These are phyloP conservation scores for Helicoverpa zea DNA, from an alignment of 1,140 invertebrate genomes.

Conservation along the genomic window DNA sequence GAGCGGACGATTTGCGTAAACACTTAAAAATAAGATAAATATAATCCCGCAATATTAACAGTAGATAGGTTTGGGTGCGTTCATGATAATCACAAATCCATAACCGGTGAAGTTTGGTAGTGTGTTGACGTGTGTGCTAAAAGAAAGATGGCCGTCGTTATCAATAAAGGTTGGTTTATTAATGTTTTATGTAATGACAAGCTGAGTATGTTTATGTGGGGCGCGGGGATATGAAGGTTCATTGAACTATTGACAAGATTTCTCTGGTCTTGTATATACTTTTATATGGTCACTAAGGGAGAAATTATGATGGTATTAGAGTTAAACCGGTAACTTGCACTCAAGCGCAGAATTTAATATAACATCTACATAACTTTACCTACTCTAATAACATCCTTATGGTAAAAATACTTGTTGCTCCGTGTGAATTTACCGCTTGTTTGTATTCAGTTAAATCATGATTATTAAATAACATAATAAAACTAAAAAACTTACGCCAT, in stretches of 20 bases:
- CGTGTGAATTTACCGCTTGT: too few species aligned
- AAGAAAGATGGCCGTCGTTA: constrained; percentile 87
- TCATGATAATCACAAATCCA: background rate
- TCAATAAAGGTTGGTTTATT: constrained; percentile 60
- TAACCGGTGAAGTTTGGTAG: background rate
- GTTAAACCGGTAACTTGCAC: too few species aligned
- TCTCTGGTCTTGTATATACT: too few species aligned
- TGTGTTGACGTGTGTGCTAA: constrained; percentile 25
- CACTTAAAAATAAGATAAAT: constrained; percentile 17
- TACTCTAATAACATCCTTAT: too few species aligned
- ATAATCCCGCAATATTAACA: constrained; percentile 1
- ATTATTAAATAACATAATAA: background rate
- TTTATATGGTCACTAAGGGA: too few species aligned
- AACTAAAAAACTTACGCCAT: background rate
- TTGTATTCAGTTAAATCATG: too few species aligned
- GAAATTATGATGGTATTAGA: too few species aligned
- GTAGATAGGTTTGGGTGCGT: background rate
- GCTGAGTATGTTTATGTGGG: background rate
- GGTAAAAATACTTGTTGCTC: too few species aligned
- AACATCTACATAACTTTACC: too few species aligned
- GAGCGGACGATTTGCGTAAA: background rate
- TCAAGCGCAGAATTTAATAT: too few species aligned
- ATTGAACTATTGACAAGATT: background rate
- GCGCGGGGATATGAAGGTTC: background rate
- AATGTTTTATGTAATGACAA: background rate